phyloP scores from a whole-genome alignment of 1,140 invertebrate genomes.

The Anthonomus grandis region DNA sequence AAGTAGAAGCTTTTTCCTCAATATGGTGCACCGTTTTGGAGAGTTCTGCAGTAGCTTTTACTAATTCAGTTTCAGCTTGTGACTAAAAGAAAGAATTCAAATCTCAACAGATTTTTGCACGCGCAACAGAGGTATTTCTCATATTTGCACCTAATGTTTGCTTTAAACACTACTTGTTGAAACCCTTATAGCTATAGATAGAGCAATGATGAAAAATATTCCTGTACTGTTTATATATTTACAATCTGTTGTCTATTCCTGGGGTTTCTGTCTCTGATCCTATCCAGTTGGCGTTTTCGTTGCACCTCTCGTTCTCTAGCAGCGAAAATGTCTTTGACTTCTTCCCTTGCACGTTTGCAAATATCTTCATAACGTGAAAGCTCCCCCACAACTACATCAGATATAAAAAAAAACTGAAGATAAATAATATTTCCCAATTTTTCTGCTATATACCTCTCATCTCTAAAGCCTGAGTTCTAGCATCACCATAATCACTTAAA shows the following conservation, averaged over 20 bases:
- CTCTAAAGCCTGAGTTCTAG: slow-evolving; percentile 66
- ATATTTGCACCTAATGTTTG: not conserved
- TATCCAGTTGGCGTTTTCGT: slow-evolving; percentile 61
- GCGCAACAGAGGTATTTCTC: not conserved
- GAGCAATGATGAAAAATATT: too few relatives aligned
- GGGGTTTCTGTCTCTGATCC: slow-evolving; percentile 61
- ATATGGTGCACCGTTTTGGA: slow-evolving; percentile 68
- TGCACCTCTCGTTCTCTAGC: slow-evolving; percentile 65
- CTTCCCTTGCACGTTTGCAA: slow-evolving; percentile 69
- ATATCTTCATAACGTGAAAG: slow-evolving; percentile 67
- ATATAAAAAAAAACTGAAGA: too few relatives aligned
- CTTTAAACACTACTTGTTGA: slow-evolving; percentile 12
- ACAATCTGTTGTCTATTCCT: slow-evolving; percentile 67
- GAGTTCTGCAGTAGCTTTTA: slow-evolving; percentile 70
- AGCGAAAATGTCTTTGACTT: slow-evolving; percentile 67
- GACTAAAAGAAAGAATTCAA: slow-evolving; percentile 50
- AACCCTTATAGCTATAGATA: too few relatives aligned
- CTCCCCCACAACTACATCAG: slow-evolving; percentile 63
- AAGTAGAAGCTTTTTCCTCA: slow-evolving; percentile 68
- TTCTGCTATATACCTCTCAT: slow-evolving; percentile 31
- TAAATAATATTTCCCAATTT: too few relatives aligned
- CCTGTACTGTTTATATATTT: slow-evolving; percentile 44
- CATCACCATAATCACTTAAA: slow-evolving; percentile 68
- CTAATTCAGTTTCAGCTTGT: slow-evolving; percentile 68
- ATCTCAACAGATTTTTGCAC: not conserved